A percentile compares a stretch with the other conserved stretches of the same genome.
Evolutionary conservation across 2,113 vertebrate genomes (phyloP).

Genomic region (Ahaetulla prasina): DNA sequence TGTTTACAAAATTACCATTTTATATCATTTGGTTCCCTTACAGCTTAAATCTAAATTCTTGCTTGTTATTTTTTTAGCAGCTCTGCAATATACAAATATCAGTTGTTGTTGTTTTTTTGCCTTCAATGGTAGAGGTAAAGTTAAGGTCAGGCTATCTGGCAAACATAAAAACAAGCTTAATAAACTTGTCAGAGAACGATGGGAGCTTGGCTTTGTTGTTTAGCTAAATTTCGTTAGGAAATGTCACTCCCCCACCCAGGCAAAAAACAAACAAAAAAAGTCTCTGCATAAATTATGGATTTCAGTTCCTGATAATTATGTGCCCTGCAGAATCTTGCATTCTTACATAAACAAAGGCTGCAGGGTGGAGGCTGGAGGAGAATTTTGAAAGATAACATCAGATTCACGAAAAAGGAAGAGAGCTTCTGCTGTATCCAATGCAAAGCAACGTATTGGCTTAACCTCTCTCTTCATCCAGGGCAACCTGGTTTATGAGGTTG

Average conservation of each 20-base stretch:
- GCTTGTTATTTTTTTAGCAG: neutral
- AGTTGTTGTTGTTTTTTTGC: neutral
- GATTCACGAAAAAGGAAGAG: constrained; percentile 10
- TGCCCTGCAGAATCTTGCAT: constrained; percentile 14
- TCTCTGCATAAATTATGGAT: constrained; percentile 36
- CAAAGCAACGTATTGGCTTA: neutral
- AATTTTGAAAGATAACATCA: constrained; percentile 24
- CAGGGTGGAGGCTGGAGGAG: constrained; percentile 10
- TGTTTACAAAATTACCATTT: neutral
- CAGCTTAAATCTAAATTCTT: neutral
- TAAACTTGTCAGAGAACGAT: constrained; percentile 29
- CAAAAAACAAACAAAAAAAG: constrained; percentile 2
- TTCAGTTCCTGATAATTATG: constrained; percentile 24
- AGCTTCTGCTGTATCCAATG: neutral
- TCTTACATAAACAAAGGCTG: neutral
- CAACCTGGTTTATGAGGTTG: neutral
- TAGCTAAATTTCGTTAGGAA: constrained; percentile 34
- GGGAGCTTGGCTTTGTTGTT: constrained; percentile 11
- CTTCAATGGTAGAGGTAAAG: constrained; percentile 12
- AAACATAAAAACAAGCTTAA: constrained; percentile 23
- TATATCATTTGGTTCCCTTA: neutral
- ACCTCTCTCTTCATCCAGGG: neutral
- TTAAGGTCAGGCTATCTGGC: constrained; percentile 36
- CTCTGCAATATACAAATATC: neutral
- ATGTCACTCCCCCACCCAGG: constrained; percentile 33